Evolutionary conservation across 1,140 invertebrate species (phyloP).

Genomic region (Zaprionus davidi): DNA sequence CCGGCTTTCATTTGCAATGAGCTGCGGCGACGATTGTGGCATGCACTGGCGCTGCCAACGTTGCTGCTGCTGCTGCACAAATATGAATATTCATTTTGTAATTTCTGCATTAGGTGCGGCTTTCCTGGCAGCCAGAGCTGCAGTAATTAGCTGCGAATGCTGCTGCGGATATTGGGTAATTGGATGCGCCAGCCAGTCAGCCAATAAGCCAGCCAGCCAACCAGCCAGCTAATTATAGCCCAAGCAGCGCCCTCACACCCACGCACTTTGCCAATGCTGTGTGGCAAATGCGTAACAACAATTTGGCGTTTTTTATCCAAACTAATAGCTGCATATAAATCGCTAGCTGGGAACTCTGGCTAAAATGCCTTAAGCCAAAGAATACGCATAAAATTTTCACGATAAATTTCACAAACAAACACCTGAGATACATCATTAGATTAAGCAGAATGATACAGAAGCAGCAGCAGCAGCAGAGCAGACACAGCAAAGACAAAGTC

Average conservation of each 20-base stretch:
- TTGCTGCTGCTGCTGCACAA: conserved; percentile 29
- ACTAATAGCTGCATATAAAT: conserved; percentile 79
- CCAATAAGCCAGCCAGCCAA: not conserved
- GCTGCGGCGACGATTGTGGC: conserved; percentile 49
- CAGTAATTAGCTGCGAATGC: conserved; percentile 74
- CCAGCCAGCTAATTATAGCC: conserved; percentile 66
- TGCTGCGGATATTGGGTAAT: conserved; percentile 54
- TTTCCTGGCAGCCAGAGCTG: conserved; percentile 38
- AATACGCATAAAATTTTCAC: conserved; percentile 80
- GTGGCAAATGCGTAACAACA: conserved; percentile 28
- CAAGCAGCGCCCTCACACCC: not conserved
- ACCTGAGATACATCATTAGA: conserved; percentile 83
- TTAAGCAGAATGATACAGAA: conserved; percentile 75
- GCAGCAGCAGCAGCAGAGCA: not conserved
- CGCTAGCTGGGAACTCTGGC: conserved; percentile 21
- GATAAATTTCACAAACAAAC: conserved; percentile 83
- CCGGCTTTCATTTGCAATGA: conserved; percentile 61
- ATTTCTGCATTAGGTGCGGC: conserved; percentile 73
- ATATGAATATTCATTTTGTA: conserved; percentile 80
- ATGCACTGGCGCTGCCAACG: conserved; percentile 20
- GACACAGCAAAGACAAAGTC: conserved; percentile 55
- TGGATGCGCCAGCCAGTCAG: conserved; percentile 57
- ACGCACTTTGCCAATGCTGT: not conserved
- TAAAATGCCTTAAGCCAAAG: conserved; percentile 69
- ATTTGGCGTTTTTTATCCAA: conserved; percentile 62